Percentiles rank a stretch among this genome's conserved stretches.
Conservation (phyloP, 2,797 vertebrate genomes). For the Amblyraja radiata region DNA sequence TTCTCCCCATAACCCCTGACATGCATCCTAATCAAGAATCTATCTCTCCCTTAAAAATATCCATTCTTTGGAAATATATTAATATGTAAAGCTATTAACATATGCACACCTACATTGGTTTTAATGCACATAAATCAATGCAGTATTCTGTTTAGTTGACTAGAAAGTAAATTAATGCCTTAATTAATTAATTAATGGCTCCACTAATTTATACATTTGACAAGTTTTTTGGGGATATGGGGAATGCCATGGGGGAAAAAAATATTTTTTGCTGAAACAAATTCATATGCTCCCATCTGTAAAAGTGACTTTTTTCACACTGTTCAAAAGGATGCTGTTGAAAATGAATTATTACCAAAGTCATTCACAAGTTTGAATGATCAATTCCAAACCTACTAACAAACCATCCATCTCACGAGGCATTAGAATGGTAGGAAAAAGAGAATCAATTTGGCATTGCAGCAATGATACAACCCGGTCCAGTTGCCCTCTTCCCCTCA, state of each 20-base stretch:
- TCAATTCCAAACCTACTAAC: not conserved
- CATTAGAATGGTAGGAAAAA: not conserved
- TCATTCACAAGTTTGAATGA: not conserved
- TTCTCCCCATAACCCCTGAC: too few relatives aligned
- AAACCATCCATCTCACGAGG: not conserved
- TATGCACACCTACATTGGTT: not conserved
- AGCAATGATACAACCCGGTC: conserved; percentile 39
- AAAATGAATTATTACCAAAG: not conserved
- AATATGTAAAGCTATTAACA: not conserved
- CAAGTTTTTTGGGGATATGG: too few relatives aligned
- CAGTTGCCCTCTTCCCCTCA: conserved; percentile 47
- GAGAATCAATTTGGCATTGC: not conserved
- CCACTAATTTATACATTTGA: not conserved
- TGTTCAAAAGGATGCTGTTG: not conserved
- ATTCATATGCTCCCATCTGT: not conserved
- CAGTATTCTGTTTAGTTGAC: not conserved
- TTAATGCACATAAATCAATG: too few relatives aligned
- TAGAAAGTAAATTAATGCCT: not conserved
- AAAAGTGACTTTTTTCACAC: not conserved
- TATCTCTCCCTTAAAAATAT: too few relatives aligned
- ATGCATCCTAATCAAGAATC: too few relatives aligned
- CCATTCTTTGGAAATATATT: not conserved
- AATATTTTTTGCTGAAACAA: not conserved
- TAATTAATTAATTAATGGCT: not conserved
- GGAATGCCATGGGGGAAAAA: not conserved